Evolutionary conservation across 2,113 vertebrate species (phyloP), one percentile per base, ranked within the genome.

Genomic region (Pionites leucogaster): DNA sequence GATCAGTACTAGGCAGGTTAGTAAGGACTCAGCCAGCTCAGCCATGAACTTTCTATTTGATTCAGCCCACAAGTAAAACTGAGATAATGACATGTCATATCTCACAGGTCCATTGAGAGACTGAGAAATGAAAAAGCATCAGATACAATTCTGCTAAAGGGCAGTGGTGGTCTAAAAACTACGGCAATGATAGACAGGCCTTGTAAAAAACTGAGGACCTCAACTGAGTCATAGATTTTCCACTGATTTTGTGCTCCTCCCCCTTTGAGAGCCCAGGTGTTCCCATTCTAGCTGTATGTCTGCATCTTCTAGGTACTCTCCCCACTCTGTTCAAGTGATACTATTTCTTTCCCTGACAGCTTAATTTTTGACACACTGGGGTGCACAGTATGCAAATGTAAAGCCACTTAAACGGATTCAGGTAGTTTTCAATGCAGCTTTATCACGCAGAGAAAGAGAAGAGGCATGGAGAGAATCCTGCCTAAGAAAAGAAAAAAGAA

Each of bases 281-380:
- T 57, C 86, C 47, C n/a, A 77, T 47, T 69, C 35, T 44, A 22
- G 7, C 6, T 33, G 49, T 65, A 50, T 68, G 41, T 75, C 50
- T 95, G 31, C n/a, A 42, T 67, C 76, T 88, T 95, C 86, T 74
- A 64, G 92, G n/a, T 70, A 70, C 79, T 95, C 87, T 59, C 55
- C 28, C 23, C 18, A 60, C 28, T 68, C 72, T 60, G 57, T 89
- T 95, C 62, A 64, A 88, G 90, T 42, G 41, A 2, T 22, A 93
- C 23, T 49, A 88, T 96, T 97, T 95, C 59, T 88, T 76, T 92
- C 87, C 63, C 49, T 95, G 75, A 96, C 90, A 96, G 86, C 81
- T 97, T 96, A 93, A 94, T 92, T 97, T 71, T 93, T 97, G 87
- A 83, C 92, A 90, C 29, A n/a, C 86, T 88, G 77, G 76, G 70